Evolutionary conservation across 2,888 invertebrate species (phyloP).

Genomic region (Palloptera scutellata): DNA sequence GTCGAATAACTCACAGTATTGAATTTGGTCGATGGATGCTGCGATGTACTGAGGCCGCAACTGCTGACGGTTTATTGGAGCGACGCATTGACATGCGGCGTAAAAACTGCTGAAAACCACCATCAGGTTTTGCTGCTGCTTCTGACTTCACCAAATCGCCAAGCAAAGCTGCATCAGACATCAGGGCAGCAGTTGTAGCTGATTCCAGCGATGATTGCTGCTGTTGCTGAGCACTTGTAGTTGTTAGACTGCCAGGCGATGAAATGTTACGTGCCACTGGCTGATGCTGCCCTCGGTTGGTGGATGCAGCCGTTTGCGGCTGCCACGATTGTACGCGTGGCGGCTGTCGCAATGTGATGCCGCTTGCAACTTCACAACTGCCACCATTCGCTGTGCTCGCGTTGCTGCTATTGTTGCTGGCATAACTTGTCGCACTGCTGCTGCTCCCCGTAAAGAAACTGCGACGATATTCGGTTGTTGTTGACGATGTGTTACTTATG

Average conservation of each 20-base stretch:
- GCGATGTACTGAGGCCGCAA: conserved; percentile 28
- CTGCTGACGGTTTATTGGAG: conserved; percentile 50
- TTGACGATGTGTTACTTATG: conserved; percentile 48
- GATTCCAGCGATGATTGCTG: conserved; percentile 24
- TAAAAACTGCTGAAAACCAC: conserved; percentile 62
- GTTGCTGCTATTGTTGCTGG: conserved; percentile 37
- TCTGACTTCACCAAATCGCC: conserved; percentile 29
- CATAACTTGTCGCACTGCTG: conserved; percentile 51
- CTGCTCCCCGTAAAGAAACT: conserved; percentile 52
- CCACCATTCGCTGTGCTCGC: conserved; percentile 30
- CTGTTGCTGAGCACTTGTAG: conserved; percentile 21
- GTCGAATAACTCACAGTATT: conserved; percentile 57
- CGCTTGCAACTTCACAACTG: conserved; percentile 16
- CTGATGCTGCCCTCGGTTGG: conserved; percentile 48
- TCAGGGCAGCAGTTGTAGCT: conserved; percentile 22
- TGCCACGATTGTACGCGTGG: conserved; percentile 60
- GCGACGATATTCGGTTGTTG: conserved; percentile 49
- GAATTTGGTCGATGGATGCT: conserved; percentile 55
- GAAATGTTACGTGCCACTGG: conserved; percentile 66
- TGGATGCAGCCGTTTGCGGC: conserved; percentile 39
- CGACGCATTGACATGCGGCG: conserved; percentile 62
- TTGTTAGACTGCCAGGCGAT: conserved; percentile 63
- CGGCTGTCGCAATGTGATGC: conserved; percentile 1
- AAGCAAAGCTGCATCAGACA: conserved; percentile 25
- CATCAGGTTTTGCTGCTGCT: neutral